These are phyloP conservation scores for Corticium candelabrum DNA, from an alignment of 37 sponge, comb jelly and placozoan species.

Conservation along the genomic window DNA sequence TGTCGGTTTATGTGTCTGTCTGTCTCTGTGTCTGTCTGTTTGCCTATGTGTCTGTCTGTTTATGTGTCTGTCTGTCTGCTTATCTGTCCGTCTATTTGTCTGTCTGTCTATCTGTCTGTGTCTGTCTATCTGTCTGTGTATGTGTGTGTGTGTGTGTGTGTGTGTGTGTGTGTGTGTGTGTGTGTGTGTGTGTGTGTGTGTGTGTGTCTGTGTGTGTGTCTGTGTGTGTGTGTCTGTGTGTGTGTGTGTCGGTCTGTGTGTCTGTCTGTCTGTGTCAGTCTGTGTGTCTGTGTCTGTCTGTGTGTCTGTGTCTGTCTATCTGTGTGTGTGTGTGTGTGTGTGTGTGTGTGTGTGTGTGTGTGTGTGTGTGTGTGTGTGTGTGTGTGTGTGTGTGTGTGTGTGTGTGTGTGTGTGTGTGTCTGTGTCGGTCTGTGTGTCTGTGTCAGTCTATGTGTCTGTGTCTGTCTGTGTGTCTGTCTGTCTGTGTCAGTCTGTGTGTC, in stretches of 20 bases:
- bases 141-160: too few species aligned
- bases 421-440: too few species aligned
- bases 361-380: slow-evolving; percentile 2
- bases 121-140: too few species aligned
- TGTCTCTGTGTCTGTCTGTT: too few species aligned
- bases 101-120: too few species aligned
- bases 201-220: slow-evolving; percentile 23
- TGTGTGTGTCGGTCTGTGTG: too few species aligned
- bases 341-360: slow-evolving; percentile 5
- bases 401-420: background rate
- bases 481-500: background rate
- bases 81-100: too few species aligned
- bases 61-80: too few species aligned
- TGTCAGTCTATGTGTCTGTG: background rate
- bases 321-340: slow-evolving; percentile 5
- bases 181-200: slow-evolving; percentile 5
- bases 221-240: slow-evolving; percentile 1
- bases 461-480: background rate
- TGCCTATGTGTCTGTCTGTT: too few species aligned
- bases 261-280: background rate
- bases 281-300: background rate
- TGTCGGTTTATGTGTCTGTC: too few species aligned
- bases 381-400: background rate
- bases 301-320: too few species aligned
- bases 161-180: too few species aligned